These are phyloP conservation scores for Rhagoletis pomonella DNA, from an alignment of 1,140 invertebrate species.

Conservation along the genomic window DNA sequence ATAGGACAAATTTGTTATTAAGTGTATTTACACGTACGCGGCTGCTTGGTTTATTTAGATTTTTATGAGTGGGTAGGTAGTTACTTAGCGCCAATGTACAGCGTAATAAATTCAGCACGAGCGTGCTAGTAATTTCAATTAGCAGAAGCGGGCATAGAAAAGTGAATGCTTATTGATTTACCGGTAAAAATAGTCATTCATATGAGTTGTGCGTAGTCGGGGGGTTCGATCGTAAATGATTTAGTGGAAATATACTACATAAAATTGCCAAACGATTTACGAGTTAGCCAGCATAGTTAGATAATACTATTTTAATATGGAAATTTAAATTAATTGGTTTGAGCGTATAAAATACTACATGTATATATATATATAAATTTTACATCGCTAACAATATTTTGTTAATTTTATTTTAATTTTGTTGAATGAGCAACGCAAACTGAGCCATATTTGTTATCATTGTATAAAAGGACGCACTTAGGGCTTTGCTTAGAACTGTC, in stretches of 20 bases:
- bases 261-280: too few relatives aligned
- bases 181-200: background rate
- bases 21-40: background rate
- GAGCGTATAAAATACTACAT: too few relatives aligned
- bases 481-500: too few relatives aligned
- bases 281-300: too few relatives aligned
- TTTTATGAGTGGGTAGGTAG: background rate
- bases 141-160: background rate
- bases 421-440: too few relatives aligned
- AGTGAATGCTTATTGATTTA: background rate
- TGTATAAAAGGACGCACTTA: too few relatives aligned
- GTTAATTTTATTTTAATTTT: too few relatives aligned
- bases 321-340: too few relatives aligned
- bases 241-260: background rate
- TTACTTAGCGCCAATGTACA: background rate
- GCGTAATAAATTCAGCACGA: background rate
- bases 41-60: background rate
- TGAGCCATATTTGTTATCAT: too few relatives aligned
- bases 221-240: background rate
- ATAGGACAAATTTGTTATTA: constrained; percentile 9
- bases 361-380: too few relatives aligned
- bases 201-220: background rate
- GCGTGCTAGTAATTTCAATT: constrained; percentile 13
- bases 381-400: too few relatives aligned
- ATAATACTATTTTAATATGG: too few relatives aligned